Evolutionary conservation across 2,888 invertebrate species (phyloP).

Genomic region (Mesorhabditis spiculigera): DNA sequence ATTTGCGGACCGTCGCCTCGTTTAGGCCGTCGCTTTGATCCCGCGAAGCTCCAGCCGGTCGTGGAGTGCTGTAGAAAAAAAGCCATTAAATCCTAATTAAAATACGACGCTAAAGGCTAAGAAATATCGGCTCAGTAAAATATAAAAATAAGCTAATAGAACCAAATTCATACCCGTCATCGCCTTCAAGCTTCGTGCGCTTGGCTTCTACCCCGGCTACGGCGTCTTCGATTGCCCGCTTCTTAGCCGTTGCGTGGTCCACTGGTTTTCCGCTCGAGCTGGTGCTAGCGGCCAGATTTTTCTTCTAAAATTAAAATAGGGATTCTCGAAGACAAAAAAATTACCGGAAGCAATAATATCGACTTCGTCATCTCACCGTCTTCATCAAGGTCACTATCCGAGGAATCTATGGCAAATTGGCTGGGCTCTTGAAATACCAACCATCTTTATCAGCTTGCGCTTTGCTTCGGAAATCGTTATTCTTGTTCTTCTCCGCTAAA

Average conservation of each 20-base stretch:
- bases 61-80: too few species aligned
- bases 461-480: background rate
- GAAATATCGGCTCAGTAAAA: background rate
- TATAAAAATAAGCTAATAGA: background rate
- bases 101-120: background rate
- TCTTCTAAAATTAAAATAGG: background rate
- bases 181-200: background rate
- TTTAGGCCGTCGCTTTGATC: slow-evolving; percentile 32
- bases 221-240: slow-evolving; percentile 2
- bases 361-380: slow-evolving; percentile 59
- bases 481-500: background rate
- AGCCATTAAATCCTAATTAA: too few species aligned
- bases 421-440: background rate
- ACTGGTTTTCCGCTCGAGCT: background rate
- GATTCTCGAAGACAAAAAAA: too few species aligned
- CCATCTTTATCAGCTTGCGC: background rate
- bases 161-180: background rate
- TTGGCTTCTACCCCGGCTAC: background rate
- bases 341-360: slow-evolving; percentile 48
- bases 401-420: slow-evolving; percentile 38
- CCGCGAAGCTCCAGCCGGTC: too few species aligned
- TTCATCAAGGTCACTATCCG: slow-evolving; percentile 60
- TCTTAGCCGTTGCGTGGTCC: slow-evolving; percentile 3
- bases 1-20: slow-evolving; percentile 71
- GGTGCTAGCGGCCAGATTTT: background rate